A percentile compares a stretch with the other conserved stretches of the same genome.
phyloP scores from a whole-genome alignment of 2,797 vertebrate genomes.

The Octomys mimax region DNA sequence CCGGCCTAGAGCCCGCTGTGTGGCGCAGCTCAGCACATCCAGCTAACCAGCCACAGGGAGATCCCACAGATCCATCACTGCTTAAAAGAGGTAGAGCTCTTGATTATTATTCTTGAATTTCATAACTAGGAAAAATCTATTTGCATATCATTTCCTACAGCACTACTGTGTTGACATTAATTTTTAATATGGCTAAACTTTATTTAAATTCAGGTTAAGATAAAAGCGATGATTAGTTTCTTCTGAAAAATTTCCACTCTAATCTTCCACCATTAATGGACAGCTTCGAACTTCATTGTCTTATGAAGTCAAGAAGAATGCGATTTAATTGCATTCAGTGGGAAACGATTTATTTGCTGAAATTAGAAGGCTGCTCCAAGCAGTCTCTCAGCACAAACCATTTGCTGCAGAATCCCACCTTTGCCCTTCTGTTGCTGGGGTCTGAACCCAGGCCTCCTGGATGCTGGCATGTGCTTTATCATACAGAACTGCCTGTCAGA shows the following conservation, averaged over 20 bases:
- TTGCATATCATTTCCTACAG: not conserved
- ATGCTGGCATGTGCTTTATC: not conserved
- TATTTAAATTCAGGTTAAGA: slow-evolving; percentile 46
- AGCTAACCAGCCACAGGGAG: not conserved
- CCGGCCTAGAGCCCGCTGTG: not conserved
- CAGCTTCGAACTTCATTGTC: not conserved
- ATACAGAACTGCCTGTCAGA: not conserved
- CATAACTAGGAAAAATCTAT: not conserved
- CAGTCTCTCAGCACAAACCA: not conserved
- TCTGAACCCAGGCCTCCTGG: accelerated
- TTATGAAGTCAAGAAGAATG: slow-evolving; percentile 28
- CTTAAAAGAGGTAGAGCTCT: not conserved
- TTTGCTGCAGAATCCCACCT: not conserved
- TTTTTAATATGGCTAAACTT: slow-evolving; percentile 55
- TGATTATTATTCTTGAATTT: not conserved
- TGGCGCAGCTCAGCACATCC: not conserved
- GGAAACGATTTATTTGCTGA: slow-evolving; percentile 1
- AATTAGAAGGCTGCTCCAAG: not conserved
- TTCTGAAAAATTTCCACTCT: slow-evolving; percentile 51
- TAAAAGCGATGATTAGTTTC: slow-evolving; percentile 16
- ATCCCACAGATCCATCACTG: not conserved
- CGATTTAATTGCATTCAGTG: not conserved
- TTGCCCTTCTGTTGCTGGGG: not conserved
- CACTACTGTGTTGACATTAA: not conserved
- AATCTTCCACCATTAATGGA: not conserved